These are phyloP conservation scores for Pituophis catenifer DNA, from an alignment of 2,113 vertebrate species.

Conservation along the genomic window DNA sequence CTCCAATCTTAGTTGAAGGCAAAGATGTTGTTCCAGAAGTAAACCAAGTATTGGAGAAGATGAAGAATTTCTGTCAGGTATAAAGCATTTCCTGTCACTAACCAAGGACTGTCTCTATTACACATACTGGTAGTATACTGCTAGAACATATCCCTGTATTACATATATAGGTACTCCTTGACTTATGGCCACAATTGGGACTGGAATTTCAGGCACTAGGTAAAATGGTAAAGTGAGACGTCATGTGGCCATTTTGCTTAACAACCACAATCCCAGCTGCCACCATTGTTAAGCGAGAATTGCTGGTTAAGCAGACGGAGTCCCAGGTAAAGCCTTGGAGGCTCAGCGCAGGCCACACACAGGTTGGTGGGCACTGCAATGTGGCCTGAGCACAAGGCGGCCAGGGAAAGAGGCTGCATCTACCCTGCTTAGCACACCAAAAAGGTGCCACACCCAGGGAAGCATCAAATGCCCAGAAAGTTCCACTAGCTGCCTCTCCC, in stretches of 20 bases:
- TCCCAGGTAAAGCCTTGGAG: neutral
- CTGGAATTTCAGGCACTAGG: too few species aligned
- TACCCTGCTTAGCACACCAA: neutral
- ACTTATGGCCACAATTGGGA: neutral
- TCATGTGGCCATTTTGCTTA: neutral
- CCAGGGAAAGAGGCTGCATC: neutral
- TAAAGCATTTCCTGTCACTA: conserved; percentile 14
- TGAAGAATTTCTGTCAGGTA: conserved; percentile 94
- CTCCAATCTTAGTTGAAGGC: conserved; percentile 82
- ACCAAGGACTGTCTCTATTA: neutral
- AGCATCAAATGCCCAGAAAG: neutral
- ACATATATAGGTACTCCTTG: neutral
- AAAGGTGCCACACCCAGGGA: neutral
- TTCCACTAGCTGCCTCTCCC: neutral
- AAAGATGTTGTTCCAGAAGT: conserved; percentile 95
- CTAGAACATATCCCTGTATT: neutral
- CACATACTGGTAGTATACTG: neutral
- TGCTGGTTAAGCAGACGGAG: neutral
- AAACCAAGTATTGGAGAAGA: conserved; percentile 92
- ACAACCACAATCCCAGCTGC: neutral
- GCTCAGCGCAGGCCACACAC: neutral
- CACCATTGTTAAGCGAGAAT: too few species aligned
- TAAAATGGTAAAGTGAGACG: neutral
- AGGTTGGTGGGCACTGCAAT: neutral
- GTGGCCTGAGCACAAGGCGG: neutral